Evolutionary conservation across 2,888 invertebrate species (phyloP).

Genomic region (Carabus problematicus): DNA sequence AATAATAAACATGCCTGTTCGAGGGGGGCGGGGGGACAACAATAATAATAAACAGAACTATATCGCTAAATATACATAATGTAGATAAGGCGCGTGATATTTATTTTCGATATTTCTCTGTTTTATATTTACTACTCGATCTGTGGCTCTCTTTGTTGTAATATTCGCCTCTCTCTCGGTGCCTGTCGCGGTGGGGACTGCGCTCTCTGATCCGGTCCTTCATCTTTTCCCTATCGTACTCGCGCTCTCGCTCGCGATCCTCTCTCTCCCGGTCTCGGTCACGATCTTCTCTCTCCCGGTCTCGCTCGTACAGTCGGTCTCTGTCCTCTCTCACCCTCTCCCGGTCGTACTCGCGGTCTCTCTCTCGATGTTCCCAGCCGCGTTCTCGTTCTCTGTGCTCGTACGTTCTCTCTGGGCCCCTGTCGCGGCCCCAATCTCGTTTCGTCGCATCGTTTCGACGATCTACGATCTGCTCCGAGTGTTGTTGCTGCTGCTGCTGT

Average conservation of each 20-base stretch:
- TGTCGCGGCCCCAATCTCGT: not conserved
- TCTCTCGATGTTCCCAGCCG: slow-evolving; percentile 25
- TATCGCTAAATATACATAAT: too few relatives aligned
- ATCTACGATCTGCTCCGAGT: too few relatives aligned
- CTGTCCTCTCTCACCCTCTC: slow-evolving; percentile 21
- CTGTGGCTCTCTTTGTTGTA: slow-evolving; percentile 53
- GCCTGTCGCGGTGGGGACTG: slow-evolving; percentile 47
- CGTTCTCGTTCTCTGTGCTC: slow-evolving; percentile 27
- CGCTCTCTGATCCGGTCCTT: slow-evolving; percentile 41
- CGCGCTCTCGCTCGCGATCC: slow-evolving; percentile 51
- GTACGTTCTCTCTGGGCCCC: not conserved
- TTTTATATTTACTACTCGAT: slow-evolving; percentile 47
- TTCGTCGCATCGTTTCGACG: not conserved
- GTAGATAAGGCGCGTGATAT: too few relatives aligned
- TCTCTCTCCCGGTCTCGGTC: slow-evolving; percentile 50
- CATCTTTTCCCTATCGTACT: slow-evolving; percentile 55
- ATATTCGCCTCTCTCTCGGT: slow-evolving; percentile 47
- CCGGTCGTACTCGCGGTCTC: slow-evolving; percentile 53
- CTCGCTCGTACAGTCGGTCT: slow-evolving; percentile 31
- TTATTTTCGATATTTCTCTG: too few relatives aligned
- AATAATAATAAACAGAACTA: too few relatives aligned
- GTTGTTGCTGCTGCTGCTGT: slow-evolving; percentile 5
- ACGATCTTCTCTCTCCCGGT: slow-evolving; percentile 52
- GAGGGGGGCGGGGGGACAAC: too few relatives aligned
- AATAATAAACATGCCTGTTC: too few relatives aligned